Base-by-base conservation (phyloP, 2,797 vertebrate species). In the Enteromius paludinosus region DNA sequence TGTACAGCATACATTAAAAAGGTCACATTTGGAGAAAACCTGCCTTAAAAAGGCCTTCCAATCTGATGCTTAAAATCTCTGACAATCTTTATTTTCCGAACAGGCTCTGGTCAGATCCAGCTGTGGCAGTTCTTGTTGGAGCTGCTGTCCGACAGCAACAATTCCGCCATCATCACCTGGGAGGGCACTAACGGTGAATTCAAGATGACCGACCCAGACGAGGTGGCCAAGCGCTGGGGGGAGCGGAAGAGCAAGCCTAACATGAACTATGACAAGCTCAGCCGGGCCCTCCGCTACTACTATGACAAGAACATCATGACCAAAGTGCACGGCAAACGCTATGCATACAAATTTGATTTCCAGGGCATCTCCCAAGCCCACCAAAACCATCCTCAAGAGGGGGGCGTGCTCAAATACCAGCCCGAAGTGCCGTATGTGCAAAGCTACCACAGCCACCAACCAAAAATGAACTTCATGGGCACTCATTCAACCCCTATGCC, bases 301-400 rank as follows among this genome's bases (percentile, higher is more conserved):
- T 96, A 96, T 0, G 96, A 96, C 93, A 96, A 96, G 90, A 96
- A 95, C 93, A 96, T 96, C 92, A 96, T 96, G 95, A 96, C 95
- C 64, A 96, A 96, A 86, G 95, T 96, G 85, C 95, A 96, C 15
- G 96, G 96, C 82, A 96, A 96, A 88, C 93, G 96, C 83, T 96
- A 96, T 49, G 96, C 95, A 84, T 96, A 96, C 94, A 96, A 95
- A 85, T 96, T 96, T 74, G 96, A 96, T 92, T 96, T 96, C 93
- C 95, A 96, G 43, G 96, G 96, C 82, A 96, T 96, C 90, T 95
- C 95, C 2, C 93, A 96, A 90, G 94, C 94, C 1, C 95, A 96
- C 86, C 96, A 96, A 91, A 94, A 88, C 78, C 95, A 96, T 70
- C 70, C 90, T 0, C 88, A 88, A 0, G 96, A 96, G 0, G 85